A percentile compares a stretch with the other conserved stretches of the same genome.
These are phyloP conservation scores for Seriola dumerili DNA, from an alignment of 2,113 vertebrate species.

Conservation along the genomic window DNA sequence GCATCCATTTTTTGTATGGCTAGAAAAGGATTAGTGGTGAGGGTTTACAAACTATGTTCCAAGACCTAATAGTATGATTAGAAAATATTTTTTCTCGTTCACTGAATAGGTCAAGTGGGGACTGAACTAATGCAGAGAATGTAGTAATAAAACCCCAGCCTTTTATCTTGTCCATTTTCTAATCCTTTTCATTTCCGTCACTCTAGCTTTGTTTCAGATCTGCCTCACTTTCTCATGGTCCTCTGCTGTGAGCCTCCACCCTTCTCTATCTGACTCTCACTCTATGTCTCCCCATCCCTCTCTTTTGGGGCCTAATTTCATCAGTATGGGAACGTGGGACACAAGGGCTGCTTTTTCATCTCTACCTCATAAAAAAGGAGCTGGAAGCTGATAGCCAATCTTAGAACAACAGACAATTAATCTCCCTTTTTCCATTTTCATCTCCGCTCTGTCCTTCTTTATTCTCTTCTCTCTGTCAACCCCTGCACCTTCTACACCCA, in stretches of 20 bases:
- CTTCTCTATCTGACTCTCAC: slow-evolving; percentile 20
- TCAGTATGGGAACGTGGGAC: slow-evolving; percentile 58
- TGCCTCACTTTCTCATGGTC: slow-evolving; percentile 9
- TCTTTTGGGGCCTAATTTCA: slow-evolving; percentile 54
- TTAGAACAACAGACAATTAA: slow-evolving; percentile 64
- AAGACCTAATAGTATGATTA: slow-evolving; percentile 51
- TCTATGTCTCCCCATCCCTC: slow-evolving; percentile 19
- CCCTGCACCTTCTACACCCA: slow-evolving; percentile 14
- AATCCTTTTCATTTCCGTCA: slow-evolving; percentile 48
- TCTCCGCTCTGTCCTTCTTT: slow-evolving; percentile 24
- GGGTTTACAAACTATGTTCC: slow-evolving; percentile 44
- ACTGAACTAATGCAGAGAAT: slow-evolving; percentile 19
- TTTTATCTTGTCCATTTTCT: slow-evolving; percentile 23
- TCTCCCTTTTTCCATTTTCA: slow-evolving; percentile 50
- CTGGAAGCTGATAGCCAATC: slow-evolving; percentile 66
- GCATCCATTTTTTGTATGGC: slow-evolving; percentile 10
- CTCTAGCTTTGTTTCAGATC: slow-evolving; percentile 47
- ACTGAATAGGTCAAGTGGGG: slow-evolving; percentile 55
- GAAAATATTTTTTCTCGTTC: slow-evolving; percentile 34
- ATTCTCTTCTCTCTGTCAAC: background rate
- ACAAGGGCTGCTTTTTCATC: slow-evolving; percentile 69
- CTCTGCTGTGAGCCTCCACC: background rate
- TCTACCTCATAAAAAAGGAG: slow-evolving; percentile 62
- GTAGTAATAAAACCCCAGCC: slow-evolving; percentile 20
- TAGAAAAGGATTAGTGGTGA: slow-evolving; percentile 54